Evolutionary conservation across 2,888 invertebrate species (phyloP).

Genomic region (Zaprionus obscuricornis): DNA sequence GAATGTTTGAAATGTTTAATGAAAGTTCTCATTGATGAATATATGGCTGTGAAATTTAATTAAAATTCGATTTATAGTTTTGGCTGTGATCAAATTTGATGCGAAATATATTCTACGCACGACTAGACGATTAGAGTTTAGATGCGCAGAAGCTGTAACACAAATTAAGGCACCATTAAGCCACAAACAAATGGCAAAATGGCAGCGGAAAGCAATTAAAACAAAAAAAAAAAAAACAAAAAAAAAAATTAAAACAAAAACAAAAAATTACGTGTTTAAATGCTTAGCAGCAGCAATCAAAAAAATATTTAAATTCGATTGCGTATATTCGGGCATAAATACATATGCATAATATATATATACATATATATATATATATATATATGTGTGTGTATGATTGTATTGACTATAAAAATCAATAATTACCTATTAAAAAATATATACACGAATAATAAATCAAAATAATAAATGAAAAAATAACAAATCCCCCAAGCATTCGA

Average conservation of each 20-base stretch:
- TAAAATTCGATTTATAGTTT: conserved; percentile 30
- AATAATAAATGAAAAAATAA: conserved; percentile 5
- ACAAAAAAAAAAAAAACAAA: too few species aligned
- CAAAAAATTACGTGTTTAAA: conserved; percentile 59
- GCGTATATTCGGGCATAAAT: too few species aligned
- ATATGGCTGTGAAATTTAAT: conserved; percentile 9
- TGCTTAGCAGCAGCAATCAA: conserved; percentile 42
- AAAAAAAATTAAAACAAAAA: too few species aligned
- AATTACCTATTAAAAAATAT: too few species aligned
- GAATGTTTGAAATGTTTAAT: conserved; percentile 35
- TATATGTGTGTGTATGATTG: too few species aligned
- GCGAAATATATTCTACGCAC: conserved; percentile 61
- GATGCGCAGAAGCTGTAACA: conserved; percentile 64
- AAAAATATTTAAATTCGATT: conserved; percentile 34
- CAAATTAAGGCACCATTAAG: conserved; percentile 71
- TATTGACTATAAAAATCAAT: too few species aligned
- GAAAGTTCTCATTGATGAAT: conserved; percentile 13
- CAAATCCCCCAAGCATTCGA: too few species aligned
- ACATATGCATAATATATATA: too few species aligned
- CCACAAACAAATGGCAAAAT: conserved; percentile 39
- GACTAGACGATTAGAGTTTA: conserved; percentile 55
- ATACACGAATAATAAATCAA: conserved; percentile 14
- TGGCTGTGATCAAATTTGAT: too few species aligned
- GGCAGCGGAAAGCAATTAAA: conserved; percentile 54
- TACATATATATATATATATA: too few species aligned